Base-by-base conservation (phyloP, 1,140 invertebrate genomes). In the Formica selysi region DNA sequence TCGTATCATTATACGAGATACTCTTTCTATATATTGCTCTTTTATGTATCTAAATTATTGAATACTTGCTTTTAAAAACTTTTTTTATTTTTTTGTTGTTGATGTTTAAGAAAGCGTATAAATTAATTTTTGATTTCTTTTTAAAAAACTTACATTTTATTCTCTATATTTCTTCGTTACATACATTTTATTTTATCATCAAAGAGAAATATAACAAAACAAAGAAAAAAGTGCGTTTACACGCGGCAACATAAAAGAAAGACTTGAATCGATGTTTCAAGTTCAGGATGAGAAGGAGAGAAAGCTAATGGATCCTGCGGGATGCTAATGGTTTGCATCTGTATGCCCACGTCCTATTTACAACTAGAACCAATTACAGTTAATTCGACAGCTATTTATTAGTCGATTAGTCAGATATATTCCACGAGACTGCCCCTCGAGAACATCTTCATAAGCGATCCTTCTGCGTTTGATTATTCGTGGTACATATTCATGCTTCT, bases 341-440 rank as follows among this genome's bases (percentile, higher is more conserved):
- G 86, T 61, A 73, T 51, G 70, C 44, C 76, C 65, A 62, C 59
- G 79, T 76, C 81, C 85, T 91, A 87, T 85, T 89, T 91, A 89
- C 87, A 81, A 57, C 32, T 80, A 64, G 79, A 91, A 83, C 80
- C 90, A 91, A 91, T 91, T 91, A 91, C 87, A 61, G 65, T 29
- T 91, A 91, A 91, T 91, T 91, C 90, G 71, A 85, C 59, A 76
- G 68, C 90, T 91, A 91, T 91, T 89, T 91, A 91, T 91, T 87
- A 89, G 87, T 76, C 87, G 87, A 91, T 90, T 90, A 89, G 86
- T 62, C 61, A 74, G 74, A 89, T 90, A 61, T 87, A 89, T 89
- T 87, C 62, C 38, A 79, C 19, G 76, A 68, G 61, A 62, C 65
- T 73, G 76, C 59, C 76, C 41, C 29, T 86, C 87, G 32, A 78